These are phyloP conservation scores for Anticlea derivata DNA, from an alignment of 2,888 invertebrate species.

Conservation along the genomic window DNA sequence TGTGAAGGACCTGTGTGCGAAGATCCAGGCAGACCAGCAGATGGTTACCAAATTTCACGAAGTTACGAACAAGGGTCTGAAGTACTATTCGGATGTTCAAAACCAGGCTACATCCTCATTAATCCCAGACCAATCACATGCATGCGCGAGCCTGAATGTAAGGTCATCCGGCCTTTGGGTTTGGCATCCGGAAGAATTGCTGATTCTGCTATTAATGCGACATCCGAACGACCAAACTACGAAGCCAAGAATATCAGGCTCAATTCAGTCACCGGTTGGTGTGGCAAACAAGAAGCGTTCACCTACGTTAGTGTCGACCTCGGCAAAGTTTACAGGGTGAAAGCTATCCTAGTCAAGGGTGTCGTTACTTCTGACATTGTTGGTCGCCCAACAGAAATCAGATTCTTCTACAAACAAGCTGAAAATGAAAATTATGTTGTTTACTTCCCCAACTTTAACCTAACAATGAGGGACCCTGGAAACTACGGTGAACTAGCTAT, in stretches of 20 bases:
- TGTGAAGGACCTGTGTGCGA: conserved; percentile 99
- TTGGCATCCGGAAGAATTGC: conserved; percentile 96
- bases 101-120: conserved; percentile 96
- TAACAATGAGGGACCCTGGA: conserved; percentile 97
- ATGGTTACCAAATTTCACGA: conserved; percentile 93
- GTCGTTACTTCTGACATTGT: conserved; percentile 97
- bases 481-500: conserved; percentile 97
- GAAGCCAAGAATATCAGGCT: conserved; percentile 94
- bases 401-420: conserved; percentile 98
- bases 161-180: conserved; percentile 95
- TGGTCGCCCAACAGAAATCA: conserved; percentile 97
- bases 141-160: conserved; percentile 96
- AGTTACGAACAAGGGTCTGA: conserved; percentile 96
- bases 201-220: conserved; percentile 97
- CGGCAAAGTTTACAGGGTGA: conserved; percentile 95
- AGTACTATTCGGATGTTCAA: conserved; percentile 94
- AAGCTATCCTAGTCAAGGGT: conserved; percentile 96
- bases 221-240: conserved; percentile 96
- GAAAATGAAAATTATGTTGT: conserved; percentile 98
- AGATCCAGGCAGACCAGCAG: conserved; percentile 97
- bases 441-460: conserved; percentile 97
- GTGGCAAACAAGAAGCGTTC: conserved; percentile 98
- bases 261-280: conserved; percentile 97
- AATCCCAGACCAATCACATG: conserved; percentile 96
- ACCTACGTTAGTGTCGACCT: conserved; percentile 98